Percentiles rank a stretch among this genome's conserved stretches.
phyloP scores from a whole-genome alignment of 2,888 invertebrate species.

The Tuberolachnus salignus region DNA sequence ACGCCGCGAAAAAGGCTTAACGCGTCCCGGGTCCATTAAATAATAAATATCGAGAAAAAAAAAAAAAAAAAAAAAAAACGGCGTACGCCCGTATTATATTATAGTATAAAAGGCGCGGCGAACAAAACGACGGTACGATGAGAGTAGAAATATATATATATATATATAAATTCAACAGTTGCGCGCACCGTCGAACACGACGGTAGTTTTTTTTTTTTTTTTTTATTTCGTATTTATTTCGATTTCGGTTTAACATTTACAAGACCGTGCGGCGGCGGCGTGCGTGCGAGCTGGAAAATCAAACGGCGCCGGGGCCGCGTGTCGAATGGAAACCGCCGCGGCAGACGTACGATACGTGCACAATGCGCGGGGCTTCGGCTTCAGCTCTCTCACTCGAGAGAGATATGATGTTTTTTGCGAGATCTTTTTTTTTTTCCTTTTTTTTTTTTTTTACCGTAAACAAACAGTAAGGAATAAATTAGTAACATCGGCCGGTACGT shows the following conservation, averaged over 20 bases:
- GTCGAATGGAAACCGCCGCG: too few species aligned
- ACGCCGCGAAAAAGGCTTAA: constrained; percentile 21
- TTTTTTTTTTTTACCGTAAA: constrained; percentile 10
- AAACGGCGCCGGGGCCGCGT: neutral
- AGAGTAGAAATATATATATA: neutral
- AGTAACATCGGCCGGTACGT: neutral
- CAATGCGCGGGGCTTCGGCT: neutral
- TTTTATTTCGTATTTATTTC: neutral
- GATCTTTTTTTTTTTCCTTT: too few species aligned
- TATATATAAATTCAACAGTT: neutral
- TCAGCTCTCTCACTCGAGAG: constrained; percentile 15
- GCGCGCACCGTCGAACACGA: neutral
- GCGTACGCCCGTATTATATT: too few species aligned
- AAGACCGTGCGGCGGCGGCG: neutral
- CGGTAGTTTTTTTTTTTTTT: too few species aligned
- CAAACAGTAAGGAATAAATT: constrained; percentile 24
- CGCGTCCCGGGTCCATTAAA: constrained; percentile 32
- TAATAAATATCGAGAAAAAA: too few species aligned
- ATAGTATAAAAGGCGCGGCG: neutral
- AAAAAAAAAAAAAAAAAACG: neutral
- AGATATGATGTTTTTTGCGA: neutral
- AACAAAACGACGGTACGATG: neutral
- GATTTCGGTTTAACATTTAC: neutral
- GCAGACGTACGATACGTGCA: neutral
- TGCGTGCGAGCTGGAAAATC: neutral